Evolutionary conservation across 2,797 vertebrate genomes (phyloP), one percentile per base, ranked within the genome.

Genomic region (Characodon lateralis): DNA sequence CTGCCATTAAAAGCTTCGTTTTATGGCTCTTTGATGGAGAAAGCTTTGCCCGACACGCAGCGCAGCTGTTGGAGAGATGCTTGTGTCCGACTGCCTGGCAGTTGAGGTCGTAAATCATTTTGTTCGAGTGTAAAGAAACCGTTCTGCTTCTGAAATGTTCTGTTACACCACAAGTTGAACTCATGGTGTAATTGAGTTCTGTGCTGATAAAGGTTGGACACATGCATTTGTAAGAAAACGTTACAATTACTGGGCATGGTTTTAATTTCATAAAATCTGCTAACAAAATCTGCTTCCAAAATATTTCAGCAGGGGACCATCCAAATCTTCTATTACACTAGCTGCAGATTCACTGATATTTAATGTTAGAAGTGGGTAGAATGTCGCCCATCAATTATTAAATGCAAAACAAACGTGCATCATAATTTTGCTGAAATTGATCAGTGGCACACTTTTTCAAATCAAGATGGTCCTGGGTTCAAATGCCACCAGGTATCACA

Each of bases 21-120:
- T 89, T 89, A 93, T 87, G 83, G 80, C 75, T 81, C 76, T 91
- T 87, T 89, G 84, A 87, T 84, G 83, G 83, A 2, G 43, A 80
- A 87, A 79, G 87, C 81, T 81, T 74, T 87, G 83, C 83, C 87
- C 31, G 80, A 81, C 78, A 75, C 56, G 71, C 78, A 43, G 75
- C 46, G 81, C 87, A 90, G 87, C 91, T 90, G 88, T 84, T 88
- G 39, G 59, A 85, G 80, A 78, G 73, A 79, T 22, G 78, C 86
- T 78, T 77, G 86, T 69, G 86, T 70, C 74, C 43, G 74, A 78
- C 83, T 80, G 66, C 7, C 55, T 56, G 86, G 86, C 87, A 31
- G 85, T 84, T 71, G 77, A 79, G 77, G 35, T 81, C 41, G 69
- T 90, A 82, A 90, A 74, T 89, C 71, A 86, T 89, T 83, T 77